These are phyloP conservation scores for Xiphophorus maculatus DNA, from an alignment of 2,113 vertebrate species.

Conservation along the genomic window DNA sequence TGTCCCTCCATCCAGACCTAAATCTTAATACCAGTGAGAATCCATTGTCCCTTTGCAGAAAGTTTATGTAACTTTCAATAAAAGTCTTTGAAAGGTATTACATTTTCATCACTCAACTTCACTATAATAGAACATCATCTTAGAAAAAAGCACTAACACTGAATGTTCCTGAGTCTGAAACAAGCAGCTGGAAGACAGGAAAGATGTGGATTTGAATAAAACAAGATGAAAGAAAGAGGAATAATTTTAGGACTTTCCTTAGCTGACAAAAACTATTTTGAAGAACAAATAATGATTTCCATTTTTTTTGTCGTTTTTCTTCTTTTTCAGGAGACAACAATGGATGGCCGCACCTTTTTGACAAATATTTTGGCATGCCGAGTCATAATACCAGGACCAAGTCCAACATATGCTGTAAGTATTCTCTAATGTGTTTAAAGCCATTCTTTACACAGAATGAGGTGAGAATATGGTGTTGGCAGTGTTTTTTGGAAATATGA, in stretches of 20 bases:
- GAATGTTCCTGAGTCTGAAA: background rate
- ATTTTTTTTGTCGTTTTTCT: background rate
- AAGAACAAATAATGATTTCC: background rate
- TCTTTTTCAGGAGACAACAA: conserved; percentile 89
- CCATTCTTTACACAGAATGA: background rate
- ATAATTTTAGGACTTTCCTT: background rate
- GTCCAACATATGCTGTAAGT: conserved; percentile 88
- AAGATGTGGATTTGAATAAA: background rate
- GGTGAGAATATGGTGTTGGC: background rate
- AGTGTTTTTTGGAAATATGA: background rate
- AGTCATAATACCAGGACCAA: conserved; percentile 71
- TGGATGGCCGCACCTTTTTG: conserved; percentile 92
- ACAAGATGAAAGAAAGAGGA: background rate
- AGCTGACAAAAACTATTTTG: background rate
- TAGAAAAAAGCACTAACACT: background rate
- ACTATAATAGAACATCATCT: background rate
- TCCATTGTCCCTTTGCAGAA: too few species aligned
- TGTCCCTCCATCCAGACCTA: too few species aligned
- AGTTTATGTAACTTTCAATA: background rate
- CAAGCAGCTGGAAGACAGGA: background rate
- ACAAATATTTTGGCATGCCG: conserved; percentile 86
- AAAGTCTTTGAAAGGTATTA: background rate
- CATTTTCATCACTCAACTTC: background rate
- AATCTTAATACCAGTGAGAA: too few species aligned
- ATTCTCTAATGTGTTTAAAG: background rate